phyloP scores from a whole-genome alignment of 2,113 vertebrate genomes.

The Corythornis cristatus region DNA sequence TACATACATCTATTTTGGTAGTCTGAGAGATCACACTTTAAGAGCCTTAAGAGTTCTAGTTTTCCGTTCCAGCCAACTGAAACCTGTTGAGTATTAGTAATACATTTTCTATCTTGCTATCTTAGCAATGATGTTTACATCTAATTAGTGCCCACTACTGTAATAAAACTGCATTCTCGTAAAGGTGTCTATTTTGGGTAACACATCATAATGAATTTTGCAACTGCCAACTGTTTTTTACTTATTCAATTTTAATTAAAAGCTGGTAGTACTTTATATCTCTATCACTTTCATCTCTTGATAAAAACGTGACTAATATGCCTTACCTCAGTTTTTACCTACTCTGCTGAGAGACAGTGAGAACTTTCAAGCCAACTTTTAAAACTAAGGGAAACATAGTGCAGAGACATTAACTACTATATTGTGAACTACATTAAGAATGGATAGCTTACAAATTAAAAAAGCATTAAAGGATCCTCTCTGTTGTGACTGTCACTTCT shows the following conservation, averaged over 20 bases:
- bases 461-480: background rate
- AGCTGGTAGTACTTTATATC: constrained; percentile 45
- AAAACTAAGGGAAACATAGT: background rate
- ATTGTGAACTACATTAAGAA: background rate
- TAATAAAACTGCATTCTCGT: constrained; percentile 52
- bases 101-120: constrained; percentile 34
- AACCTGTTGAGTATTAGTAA: constrained; percentile 28
- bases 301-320: constrained; percentile 59
- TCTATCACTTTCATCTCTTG: constrained; percentile 63
- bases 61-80: constrained; percentile 14
- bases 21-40: background rate
- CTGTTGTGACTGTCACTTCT: background rate
- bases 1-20: background rate
- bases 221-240: constrained; percentile 36
- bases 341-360: background rate
- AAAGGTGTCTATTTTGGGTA: constrained; percentile 62
- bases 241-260: constrained; percentile 65
- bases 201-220: constrained; percentile 48
- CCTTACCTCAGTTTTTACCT: constrained; percentile 10
- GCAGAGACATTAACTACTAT: background rate
- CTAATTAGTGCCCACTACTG: constrained; percentile 44
- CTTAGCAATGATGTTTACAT: constrained; percentile 39
- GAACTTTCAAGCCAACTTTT: background rate
- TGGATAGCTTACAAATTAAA: background rate
- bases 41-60: background rate